Evolutionary conservation across 2,113 vertebrate genomes (phyloP).

Genomic region (Oryzias curvinotus): DNA sequence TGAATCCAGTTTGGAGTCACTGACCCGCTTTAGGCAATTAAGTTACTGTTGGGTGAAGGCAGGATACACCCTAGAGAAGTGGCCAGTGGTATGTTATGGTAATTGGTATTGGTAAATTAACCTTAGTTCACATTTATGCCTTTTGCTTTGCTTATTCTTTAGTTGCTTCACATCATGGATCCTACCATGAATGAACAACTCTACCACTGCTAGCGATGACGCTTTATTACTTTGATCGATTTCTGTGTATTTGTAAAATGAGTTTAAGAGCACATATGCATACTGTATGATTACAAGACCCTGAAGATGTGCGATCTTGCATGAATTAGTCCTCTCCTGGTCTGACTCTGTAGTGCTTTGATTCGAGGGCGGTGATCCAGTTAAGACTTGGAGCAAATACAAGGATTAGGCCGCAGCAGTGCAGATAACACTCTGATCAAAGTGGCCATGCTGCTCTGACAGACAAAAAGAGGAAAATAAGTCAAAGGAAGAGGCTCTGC

Average conservation of each 20-base stretch:
- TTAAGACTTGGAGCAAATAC: conserved; percentile 81
- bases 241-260: conserved; percentile 16
- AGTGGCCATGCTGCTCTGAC: conserved; percentile 73
- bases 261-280: conserved; percentile 30
- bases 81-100: too few species aligned
- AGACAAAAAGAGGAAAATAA: conserved; percentile 72
- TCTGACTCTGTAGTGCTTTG: conserved; percentile 74
- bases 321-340: conserved; percentile 65
- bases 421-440: conserved; percentile 81
- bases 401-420: conserved; percentile 77
- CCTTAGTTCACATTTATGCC: too few species aligned
- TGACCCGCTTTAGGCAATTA: too few species aligned
- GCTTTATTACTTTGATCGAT: background rate
- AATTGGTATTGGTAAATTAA: too few species aligned
- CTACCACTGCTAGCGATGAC: too few species aligned
- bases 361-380: conserved; percentile 77
- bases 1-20: too few species aligned
- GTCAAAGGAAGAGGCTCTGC: conserved; percentile 67
- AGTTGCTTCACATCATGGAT: too few species aligned
- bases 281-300: conserved; percentile 37
- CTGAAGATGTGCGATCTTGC: conserved; percentile 63
- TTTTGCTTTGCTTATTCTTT: too few species aligned
- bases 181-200: too few species aligned
- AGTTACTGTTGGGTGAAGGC: too few species aligned
- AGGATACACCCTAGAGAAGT: too few species aligned